These are phyloP conservation scores for Amphiprion clarkii DNA, from an alignment of 2,797 vertebrate species.

Conservation along the genomic window DNA sequence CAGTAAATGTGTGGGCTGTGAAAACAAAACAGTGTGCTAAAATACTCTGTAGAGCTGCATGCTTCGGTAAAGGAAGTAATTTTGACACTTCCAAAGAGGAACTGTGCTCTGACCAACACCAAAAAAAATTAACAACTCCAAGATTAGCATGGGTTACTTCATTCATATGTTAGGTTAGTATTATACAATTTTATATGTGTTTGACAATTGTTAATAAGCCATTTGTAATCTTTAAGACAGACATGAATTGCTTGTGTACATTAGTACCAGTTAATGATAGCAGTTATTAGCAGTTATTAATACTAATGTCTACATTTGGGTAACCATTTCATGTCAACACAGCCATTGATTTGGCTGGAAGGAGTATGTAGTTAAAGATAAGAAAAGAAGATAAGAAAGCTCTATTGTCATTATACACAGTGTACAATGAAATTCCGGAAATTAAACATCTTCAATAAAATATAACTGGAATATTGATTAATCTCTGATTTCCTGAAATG, in stretches of 20 bases:
- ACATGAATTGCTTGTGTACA: background rate
- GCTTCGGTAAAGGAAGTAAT: background rate
- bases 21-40: conserved; percentile 21
- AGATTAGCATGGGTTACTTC: background rate
- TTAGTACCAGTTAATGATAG: background rate
- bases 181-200: background rate
- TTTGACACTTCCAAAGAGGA: background rate
- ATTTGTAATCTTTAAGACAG: background rate
- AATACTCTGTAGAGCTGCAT: conserved; percentile 18
- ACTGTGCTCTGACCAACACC: too few species aligned
- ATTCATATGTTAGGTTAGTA: background rate
- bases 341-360: background rate
- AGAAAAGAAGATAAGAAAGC: too few species aligned
- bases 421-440: too few species aligned
- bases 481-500: background rate
- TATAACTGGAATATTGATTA: background rate
- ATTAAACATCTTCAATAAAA: background rate
- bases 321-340: background rate
- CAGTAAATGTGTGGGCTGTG: conserved; percentile 14
- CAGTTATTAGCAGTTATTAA: background rate
- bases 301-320: background rate
- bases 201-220: background rate
- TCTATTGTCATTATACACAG: too few species aligned
- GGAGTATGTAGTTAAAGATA: background rate
- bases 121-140: too few species aligned